Base-by-base conservation (phyloP, 2,113 vertebrate genomes). In the Thomomys bottae region DNA sequence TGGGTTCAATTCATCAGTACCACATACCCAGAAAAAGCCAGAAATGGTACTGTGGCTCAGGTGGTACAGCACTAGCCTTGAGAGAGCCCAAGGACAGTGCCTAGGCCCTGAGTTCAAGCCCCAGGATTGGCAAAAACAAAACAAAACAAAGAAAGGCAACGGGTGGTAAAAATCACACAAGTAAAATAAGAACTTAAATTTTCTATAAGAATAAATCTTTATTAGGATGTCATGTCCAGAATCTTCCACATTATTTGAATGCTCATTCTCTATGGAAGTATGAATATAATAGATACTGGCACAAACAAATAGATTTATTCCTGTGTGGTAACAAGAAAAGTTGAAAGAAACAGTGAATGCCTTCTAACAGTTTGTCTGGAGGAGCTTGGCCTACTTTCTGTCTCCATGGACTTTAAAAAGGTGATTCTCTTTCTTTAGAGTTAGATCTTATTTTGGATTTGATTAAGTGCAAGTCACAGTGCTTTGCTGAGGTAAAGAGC, bases 391-490 rank as follows among this genome's bases (percentile, higher is more conserved):
- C 94, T 94, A 86, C 89, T 96, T 96, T 88, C 90, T 90, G 11
- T 92, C 78, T 30, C 85, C 36, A 28, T 57, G 67, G 76, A 86
- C 78, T 94, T 90, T 88, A 59, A 94, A 92, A 90, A 92, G 76
- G 28, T 86, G 63, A 87, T 93, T 93, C 88, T 93, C 78, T 94
- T 84, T 93, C 93, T 92, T 96, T 83, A 80, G 78, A 71, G 73
- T 87, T 88, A 92, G 77, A 57, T 78, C 63, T 94, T 94, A 79
- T 92, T 93, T 96, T 90, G 91, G 91, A 92, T 90, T 95, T 93
- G 83, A 90, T 83, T 94, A 91, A 91, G 80, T 32, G 1, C 11
- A 72, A 93, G 67, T 64, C 82, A 89, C n/a, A 42, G 12, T 61
- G 66, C 67, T 92, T 67, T 87, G 87, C 45, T 59, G 34, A n/a